Evolutionary conservation across 2,797 vertebrate species (phyloP).

Genomic region (Eupleurogrammus muticus): DNA sequence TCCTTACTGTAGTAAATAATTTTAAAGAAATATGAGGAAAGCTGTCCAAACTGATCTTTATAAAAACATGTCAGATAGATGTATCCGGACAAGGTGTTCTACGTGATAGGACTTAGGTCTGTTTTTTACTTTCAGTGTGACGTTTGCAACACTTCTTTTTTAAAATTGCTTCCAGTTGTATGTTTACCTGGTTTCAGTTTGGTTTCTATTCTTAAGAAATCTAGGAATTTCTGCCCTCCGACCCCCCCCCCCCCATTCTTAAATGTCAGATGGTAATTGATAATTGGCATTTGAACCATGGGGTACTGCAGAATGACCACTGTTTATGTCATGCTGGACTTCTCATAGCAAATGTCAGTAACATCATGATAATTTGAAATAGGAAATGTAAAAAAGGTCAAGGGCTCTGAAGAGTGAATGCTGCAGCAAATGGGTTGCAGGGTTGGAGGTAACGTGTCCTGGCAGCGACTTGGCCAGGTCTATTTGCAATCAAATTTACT

Average conservation of each 20-base stretch:
- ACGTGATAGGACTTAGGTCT: too few relatives aligned
- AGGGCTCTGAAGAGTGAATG: not conserved
- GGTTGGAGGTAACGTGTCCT: slow-evolving; percentile 17
- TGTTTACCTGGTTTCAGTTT: not conserved
- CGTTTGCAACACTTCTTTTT: not conserved
- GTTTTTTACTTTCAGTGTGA: too few relatives aligned
- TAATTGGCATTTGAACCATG: not conserved
- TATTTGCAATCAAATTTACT: not conserved
- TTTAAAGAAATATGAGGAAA: too few relatives aligned
- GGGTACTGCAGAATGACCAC: not conserved
- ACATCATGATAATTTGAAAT: not conserved
- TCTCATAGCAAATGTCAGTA: not conserved
- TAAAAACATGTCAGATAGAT: too few relatives aligned
- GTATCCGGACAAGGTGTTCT: too few relatives aligned
- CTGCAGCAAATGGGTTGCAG: not conserved
- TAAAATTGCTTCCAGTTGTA: not conserved
- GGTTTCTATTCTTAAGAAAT: slow-evolving; percentile 1
- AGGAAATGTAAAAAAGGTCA: not conserved
- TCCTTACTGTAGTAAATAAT: too few relatives aligned
- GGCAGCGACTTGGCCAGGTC: not conserved
- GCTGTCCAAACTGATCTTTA: too few relatives aligned
- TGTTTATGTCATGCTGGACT: not conserved
- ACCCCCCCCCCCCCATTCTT: not conserved
- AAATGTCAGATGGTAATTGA: slow-evolving; percentile 20
- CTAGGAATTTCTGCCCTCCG: not conserved